Evolutionary conservation across 2,888 invertebrate genomes (phyloP), one percentile per base, ranked within the genome.

Genomic region (Luffia ferchaultella): DNA sequence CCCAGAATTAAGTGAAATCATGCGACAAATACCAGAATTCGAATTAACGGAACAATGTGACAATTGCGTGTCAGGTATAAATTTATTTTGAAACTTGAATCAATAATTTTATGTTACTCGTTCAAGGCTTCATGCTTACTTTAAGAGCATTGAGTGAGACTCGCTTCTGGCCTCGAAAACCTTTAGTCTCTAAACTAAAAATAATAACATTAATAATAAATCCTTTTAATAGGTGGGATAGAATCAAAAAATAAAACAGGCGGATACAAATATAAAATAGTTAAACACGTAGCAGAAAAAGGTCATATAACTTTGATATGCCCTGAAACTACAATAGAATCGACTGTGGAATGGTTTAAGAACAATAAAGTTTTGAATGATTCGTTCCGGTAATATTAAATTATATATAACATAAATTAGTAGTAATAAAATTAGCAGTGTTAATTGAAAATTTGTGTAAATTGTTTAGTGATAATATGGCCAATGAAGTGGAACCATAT

Each of bases 281-380:
- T 52, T 67, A 58, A 55, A 51, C 59, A 86, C 41, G 61, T 89
- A 41, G 68, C 74, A 16, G 85, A 88, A 65, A 79, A 85, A 54
- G 78, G 84, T 1, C 85, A 87, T 62, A 62, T 87, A 42, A 78
- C 79, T 2, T 61, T 88, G 42, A 60, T 76, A 20, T 89, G 89
- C 62, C 86, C 87, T 1, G 87, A 87, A 75, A 71, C 84, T 17
- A 73, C 68, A 42, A 51, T 73, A 49, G 78, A 84, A 48, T 83
- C 82, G 42, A 64, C 73, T 49, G 76, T 89, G 1, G 62, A 79
- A 48, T 89, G 89, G 89, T 83, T 67, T 57, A 86, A 80, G 62
- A 80, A 87, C 57, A 75, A 80, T 5, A 63, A 74, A 44, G 52
- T 65, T 16, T 62, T 89, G 45, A 72, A 75, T 58, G 71, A 74